These are phyloP conservation scores for Entelurus aequoreus DNA, from an alignment of 2,113 vertebrate genomes.

Conservation along the genomic window DNA sequence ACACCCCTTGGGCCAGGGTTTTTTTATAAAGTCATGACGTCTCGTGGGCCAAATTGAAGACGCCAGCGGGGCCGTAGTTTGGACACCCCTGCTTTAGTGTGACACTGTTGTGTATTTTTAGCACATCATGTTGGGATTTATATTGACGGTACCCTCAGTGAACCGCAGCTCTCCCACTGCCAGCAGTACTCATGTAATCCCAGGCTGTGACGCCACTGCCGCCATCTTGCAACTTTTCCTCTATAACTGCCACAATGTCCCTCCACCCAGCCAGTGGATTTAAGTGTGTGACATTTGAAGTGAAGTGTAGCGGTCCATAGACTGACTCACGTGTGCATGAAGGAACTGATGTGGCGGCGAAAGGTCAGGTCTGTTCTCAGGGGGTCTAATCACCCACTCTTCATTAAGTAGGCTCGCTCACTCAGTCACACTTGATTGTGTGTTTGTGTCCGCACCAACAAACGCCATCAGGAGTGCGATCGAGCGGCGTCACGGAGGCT, in stretches of 20 bases:
- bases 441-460: conserved; percentile 15
- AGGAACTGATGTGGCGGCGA: conserved; percentile 54
- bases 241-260: not conserved
- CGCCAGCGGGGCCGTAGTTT: too few relatives aligned
- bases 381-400: conserved; percentile 69
- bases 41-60: too few relatives aligned
- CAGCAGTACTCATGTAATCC: too few relatives aligned
- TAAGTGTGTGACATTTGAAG: conserved; percentile 69
- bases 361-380: conserved; percentile 71
- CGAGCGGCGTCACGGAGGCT: conserved; percentile 21
- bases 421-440: conserved; percentile 59
- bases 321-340: conserved; percentile 59
- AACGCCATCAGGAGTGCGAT: conserved; percentile 31
- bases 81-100: too few relatives aligned
- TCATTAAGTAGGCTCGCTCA: conserved; percentile 59
- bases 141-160: too few relatives aligned
- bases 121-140: too few relatives aligned
- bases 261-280: conserved; percentile 47
- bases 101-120: too few relatives aligned
- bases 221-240: not conserved
- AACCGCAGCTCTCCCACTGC: too few relatives aligned
- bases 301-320: conserved; percentile 48
- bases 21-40: too few relatives aligned
- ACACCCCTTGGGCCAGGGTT: too few relatives aligned
- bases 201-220: not conserved